phyloP scores from a whole-genome alignment of 37 sponge, comb jelly and placozoan species.

The Chondrilla cf. caribensis region DNA sequence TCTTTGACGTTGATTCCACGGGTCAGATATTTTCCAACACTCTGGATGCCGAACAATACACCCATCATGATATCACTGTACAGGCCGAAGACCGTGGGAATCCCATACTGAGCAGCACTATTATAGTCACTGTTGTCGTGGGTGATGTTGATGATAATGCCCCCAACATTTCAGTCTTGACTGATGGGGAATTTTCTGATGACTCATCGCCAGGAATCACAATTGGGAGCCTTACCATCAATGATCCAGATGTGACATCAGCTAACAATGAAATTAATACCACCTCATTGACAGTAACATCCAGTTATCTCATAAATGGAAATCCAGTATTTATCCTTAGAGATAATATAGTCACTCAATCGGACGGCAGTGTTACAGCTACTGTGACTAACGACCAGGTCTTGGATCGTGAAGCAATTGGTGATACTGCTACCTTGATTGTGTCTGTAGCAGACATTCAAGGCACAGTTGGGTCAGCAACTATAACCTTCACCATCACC shows the following conservation, averaged over 20 bases:
- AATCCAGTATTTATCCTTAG: neutral
- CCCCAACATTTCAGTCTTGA: constrained; percentile 48
- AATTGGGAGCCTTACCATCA: neutral
- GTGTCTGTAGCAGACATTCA: constrained; percentile 3
- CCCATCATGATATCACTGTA: constrained; percentile 31
- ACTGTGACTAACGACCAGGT: neutral
- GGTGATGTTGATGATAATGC: constrained; percentile 58
- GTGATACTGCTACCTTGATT: neutral
- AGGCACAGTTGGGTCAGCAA: neutral
- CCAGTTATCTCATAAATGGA: neutral
- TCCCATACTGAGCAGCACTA: constrained; percentile 20
- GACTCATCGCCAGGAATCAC: constrained; percentile 1
- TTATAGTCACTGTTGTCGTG: constrained; percentile 26
- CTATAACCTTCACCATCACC: constrained; percentile 32
- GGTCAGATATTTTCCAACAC: constrained; percentile 52
- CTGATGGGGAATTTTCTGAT: constrained; percentile 23
- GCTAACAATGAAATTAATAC: neutral
- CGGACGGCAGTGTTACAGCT: constrained; percentile 1
- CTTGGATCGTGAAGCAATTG: constrained; percentile 12
- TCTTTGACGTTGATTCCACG: constrained; percentile 38
- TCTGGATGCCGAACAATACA: constrained; percentile 52
- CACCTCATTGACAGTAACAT: neutral
- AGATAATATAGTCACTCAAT: neutral
- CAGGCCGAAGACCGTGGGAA: constrained; percentile 59
- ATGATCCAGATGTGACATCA: neutral